Evolutionary conservation across 2,888 invertebrate genomes (phyloP).

Genomic region (Bombylius major): DNA sequence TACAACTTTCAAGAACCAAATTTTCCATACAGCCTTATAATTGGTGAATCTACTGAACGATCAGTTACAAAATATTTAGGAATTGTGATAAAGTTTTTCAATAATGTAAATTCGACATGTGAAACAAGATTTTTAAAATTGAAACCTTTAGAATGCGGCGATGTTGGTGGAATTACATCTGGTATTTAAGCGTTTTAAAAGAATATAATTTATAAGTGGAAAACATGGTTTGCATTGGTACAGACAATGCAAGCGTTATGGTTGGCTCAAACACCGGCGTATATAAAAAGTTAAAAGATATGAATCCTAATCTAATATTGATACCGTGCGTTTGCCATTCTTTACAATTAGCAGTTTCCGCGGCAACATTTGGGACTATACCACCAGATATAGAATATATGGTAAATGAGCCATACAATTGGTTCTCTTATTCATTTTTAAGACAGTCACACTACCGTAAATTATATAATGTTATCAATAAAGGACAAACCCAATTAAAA

Average conservation of each 20-base stretch:
- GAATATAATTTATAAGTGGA: neutral
- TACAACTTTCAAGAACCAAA: too few species aligned
- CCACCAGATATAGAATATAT: neutral
- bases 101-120: neutral
- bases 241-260: constrained; percentile 3
- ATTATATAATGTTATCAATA: neutral
- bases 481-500: neutral
- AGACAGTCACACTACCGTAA: neutral
- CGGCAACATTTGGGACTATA: neutral
- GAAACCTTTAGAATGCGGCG: neutral
- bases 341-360: neutral
- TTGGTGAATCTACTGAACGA: neutral
- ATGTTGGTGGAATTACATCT: neutral
- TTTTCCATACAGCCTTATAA: neutral
- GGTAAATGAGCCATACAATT: neutral
- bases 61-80: neutral
- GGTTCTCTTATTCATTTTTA: neutral
- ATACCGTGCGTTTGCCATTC: constrained; percentile 1
- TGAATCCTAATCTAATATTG: neutral
- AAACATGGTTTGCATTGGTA: neutral
- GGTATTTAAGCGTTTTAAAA: neutral
- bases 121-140: neutral
- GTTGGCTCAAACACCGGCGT: neutral
- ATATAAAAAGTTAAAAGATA: neutral
- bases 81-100: neutral